Evolutionary conservation across 2,888 invertebrate genomes (phyloP).

Genomic region (Melanotus villosus): DNA sequence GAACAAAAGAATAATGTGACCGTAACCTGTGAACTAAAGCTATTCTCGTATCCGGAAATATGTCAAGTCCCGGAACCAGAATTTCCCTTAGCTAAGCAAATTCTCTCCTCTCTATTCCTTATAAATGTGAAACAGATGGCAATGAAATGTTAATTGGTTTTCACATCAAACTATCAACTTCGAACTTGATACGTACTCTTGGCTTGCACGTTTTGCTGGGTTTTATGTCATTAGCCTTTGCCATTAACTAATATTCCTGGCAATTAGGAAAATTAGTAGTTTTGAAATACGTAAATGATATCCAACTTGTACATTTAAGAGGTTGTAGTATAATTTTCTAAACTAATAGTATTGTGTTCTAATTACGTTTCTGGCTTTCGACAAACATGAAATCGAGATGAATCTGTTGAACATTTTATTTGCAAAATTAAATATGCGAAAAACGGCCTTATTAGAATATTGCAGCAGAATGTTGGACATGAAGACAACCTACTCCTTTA

Average conservation of each 20-base stretch:
- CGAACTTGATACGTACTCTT: neutral
- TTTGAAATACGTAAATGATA: neutral
- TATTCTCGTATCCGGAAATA: conserved; percentile 26
- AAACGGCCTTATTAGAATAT: too few species aligned
- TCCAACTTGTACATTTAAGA: too few species aligned
- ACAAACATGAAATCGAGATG: too few species aligned
- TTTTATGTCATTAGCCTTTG: conserved; percentile 7
- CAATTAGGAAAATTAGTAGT: conserved; percentile 2
- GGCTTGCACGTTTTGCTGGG: neutral
- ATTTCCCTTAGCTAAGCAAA: conserved; percentile 33
- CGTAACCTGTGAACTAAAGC: conserved; percentile 35
- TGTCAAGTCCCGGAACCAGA: conserved; percentile 17
- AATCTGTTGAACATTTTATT: too few species aligned
- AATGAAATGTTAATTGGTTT: conserved; percentile 17
- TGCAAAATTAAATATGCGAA: too few species aligned
- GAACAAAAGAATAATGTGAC: conserved; percentile 32
- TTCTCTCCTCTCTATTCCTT: conserved; percentile 17
- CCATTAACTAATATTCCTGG: conserved; percentile 6
- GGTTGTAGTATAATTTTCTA: too few species aligned
- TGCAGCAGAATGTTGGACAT: too few species aligned
- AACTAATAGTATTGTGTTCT: too few species aligned
- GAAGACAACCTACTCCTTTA: too few species aligned
- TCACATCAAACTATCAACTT: neutral
- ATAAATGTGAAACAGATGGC: conserved; percentile 5
- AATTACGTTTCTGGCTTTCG: too few species aligned